phyloP scores from a whole-genome alignment of 2,113 vertebrate species.

The Gymnocephalus cernua region DNA sequence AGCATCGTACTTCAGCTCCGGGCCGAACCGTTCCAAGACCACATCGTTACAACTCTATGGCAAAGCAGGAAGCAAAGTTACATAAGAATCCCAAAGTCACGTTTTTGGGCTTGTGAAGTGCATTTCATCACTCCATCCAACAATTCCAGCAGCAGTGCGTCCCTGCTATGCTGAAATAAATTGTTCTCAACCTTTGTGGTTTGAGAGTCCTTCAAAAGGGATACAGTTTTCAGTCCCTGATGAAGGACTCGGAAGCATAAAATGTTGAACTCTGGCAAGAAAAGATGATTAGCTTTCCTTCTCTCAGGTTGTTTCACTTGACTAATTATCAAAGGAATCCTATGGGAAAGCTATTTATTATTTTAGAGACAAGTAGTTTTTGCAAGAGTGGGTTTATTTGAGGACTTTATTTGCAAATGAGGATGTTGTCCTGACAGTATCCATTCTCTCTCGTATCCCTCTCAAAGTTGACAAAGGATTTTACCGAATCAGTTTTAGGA shows the following conservation, averaged over 20 bases:
- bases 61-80: slow-evolving; percentile 17
- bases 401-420: slow-evolving; percentile 18
- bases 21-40: slow-evolving; percentile 93
- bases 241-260: slow-evolving; percentile 26
- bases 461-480: not conserved
- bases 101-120: not conserved
- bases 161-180: slow-evolving; percentile 10
- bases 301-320: slow-evolving; percentile 32
- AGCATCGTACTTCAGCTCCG: slow-evolving; percentile 95
- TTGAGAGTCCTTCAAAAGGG: slow-evolving; percentile 41
- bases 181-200: slow-evolving; percentile 26
- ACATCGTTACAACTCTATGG: slow-evolving; percentile 95
- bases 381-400: not conserved
- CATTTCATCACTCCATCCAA: slow-evolving; percentile 16
- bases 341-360: slow-evolving; percentile 23
- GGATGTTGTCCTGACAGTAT: slow-evolving; percentile 13
- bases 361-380: slow-evolving; percentile 16
- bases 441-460: not conserved
- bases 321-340: slow-evolving; percentile 47
- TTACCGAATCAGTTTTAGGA: not conserved
- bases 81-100: not conserved
- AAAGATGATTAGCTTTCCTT: slow-evolving; percentile 29
- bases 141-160: not conserved
- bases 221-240: slow-evolving; percentile 7
- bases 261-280: slow-evolving; percentile 26